phyloP scores from a whole-genome alignment of 2,113 vertebrate genomes.

The Athene cunicularia region DNA sequence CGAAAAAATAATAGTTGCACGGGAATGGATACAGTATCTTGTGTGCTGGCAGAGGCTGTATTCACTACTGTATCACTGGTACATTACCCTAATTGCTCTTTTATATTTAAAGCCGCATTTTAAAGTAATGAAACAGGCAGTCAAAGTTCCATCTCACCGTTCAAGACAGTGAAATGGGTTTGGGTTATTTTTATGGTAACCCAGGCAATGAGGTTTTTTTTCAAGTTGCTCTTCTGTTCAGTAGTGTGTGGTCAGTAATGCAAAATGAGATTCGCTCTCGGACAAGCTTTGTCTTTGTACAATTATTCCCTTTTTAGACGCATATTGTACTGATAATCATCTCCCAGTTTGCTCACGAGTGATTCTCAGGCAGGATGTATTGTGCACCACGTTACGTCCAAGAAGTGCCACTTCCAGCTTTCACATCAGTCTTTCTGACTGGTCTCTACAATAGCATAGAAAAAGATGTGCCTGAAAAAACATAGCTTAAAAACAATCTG shows the following conservation, averaged over 20 bases:
- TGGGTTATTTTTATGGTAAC: background rate
- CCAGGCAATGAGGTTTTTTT: background rate
- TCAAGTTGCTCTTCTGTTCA: background rate
- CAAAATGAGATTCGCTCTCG: background rate
- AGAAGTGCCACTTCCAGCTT: background rate
- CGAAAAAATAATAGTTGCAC: background rate
- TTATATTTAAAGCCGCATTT: background rate
- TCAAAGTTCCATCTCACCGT: background rate
- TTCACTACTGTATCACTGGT: fast-evolving
- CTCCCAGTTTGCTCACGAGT: background rate
- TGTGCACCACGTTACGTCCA: background rate
- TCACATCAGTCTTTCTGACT: background rate
- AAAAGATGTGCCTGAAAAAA: background rate
- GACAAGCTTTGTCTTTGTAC: background rate
- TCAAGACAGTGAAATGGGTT: background rate
- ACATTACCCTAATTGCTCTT: background rate
- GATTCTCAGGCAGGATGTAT: background rate
- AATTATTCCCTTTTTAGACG: background rate
- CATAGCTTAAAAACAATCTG: fast-evolving
- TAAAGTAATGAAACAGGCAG: background rate
- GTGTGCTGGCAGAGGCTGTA: background rate
- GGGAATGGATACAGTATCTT: background rate
- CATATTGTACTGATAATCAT: fast-evolving
- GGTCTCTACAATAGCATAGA: background rate
- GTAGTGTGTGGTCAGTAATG: background rate